Percentiles rank a stretch among this genome's conserved stretches.
phyloP scores from a whole-genome alignment of 2,113 vertebrate genomes.

The Elaphurus davidianus region DNA sequence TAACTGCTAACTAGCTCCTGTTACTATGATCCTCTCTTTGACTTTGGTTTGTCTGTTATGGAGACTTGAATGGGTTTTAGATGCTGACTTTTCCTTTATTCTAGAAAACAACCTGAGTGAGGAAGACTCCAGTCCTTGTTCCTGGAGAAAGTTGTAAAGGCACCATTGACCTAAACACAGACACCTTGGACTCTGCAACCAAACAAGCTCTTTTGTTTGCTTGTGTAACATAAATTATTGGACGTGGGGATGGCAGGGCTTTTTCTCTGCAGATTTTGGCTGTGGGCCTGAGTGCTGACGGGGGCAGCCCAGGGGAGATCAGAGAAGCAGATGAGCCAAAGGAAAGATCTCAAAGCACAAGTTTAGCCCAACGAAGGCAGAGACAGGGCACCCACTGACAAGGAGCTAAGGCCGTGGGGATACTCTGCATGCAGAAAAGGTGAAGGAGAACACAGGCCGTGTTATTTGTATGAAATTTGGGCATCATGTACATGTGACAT shows the following conservation, averaged over 20 bases:
- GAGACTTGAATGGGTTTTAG: neutral
- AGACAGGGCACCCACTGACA: neutral
- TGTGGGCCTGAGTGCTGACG: neutral
- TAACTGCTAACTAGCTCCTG: too few species aligned
- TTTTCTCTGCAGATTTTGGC: neutral
- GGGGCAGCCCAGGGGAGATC: neutral
- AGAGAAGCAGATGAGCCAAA: neutral
- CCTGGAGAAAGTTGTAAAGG: neutral
- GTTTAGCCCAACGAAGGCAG: neutral
- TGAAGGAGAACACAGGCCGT: too few species aligned
- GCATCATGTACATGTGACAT: accelerated
- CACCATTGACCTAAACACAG: neutral
- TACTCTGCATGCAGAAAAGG: neutral
- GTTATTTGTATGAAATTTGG: neutral
- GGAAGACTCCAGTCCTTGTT: neutral
- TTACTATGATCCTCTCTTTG: neutral
- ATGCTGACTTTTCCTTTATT: neutral
- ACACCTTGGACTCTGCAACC: neutral
- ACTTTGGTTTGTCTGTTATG: neutral
- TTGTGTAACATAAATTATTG: too few species aligned
- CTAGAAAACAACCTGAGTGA: neutral
- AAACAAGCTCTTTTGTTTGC: neutral
- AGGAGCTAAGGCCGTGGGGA: neutral
- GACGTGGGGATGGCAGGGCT: neutral
- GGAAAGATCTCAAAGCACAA: neutral